Evolutionary conservation across 2,113 vertebrate species (phyloP).

Genomic region (Origma solitaria): DNA sequence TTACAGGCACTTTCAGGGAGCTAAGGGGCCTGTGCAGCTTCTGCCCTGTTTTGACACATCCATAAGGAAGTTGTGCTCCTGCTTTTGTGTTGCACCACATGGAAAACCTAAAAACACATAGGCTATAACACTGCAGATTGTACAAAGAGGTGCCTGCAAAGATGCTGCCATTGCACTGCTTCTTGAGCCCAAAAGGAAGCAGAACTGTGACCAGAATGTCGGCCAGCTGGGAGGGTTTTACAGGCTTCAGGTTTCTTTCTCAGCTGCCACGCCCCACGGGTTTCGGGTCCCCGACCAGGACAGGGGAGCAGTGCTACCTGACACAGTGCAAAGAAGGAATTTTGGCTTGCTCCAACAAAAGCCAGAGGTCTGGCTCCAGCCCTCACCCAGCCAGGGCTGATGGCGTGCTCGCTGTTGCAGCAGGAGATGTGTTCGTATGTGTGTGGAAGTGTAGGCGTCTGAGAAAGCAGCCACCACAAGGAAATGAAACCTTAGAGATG

Average conservation of each 20-base stretch:
- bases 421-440: fast-evolving
- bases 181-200: not conserved
- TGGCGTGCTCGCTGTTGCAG: fast-evolving
- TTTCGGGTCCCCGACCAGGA: fast-evolving
- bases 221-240: not conserved
- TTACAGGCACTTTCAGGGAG: not conserved
- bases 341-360: not conserved
- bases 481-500: not conserved
- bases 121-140: not conserved
- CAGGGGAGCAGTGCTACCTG: not conserved
- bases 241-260: not conserved
- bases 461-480: not conserved
- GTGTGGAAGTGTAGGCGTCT: not conserved
- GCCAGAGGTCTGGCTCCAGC: not conserved
- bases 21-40: fast-evolving
- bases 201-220: fast-evolving
- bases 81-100: not conserved
- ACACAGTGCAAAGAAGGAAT: not conserved
- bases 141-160: not conserved
- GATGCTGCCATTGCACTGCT: not conserved
- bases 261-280: fast-evolving
- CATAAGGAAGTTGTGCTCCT: not conserved
- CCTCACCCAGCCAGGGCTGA: not conserved
- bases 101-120: not conserved
- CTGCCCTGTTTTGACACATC: not conserved